phyloP scores from a whole-genome alignment of 1,140 invertebrate genomes.

The Diabrotica undecimpunctata region DNA sequence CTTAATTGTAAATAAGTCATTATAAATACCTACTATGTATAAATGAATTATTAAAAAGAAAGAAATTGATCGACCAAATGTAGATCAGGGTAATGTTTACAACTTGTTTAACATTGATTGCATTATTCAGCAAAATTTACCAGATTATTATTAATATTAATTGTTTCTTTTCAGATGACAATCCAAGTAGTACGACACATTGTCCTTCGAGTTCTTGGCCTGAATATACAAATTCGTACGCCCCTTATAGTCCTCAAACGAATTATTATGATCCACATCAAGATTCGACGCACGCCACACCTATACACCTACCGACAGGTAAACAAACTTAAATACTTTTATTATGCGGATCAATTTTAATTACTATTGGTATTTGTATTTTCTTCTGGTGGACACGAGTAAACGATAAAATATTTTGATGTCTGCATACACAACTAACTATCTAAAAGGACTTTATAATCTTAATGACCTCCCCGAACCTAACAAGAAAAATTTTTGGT shows the following conservation, averaged over 20 bases:
- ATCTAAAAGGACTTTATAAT: too few species aligned
- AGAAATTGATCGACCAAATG: too few species aligned
- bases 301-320: slow-evolving; percentile 39
- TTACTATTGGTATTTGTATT: background rate
- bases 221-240: slow-evolving; percentile 32
- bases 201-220: slow-evolving; percentile 35
- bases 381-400: background rate
- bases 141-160: background rate
- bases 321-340: slow-evolving; percentile 13
- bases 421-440: too few species aligned
- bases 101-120: too few species aligned
- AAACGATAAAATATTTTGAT: too few species aligned
- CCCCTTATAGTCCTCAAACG: slow-evolving; percentile 35
- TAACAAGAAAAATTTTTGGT: too few species aligned
- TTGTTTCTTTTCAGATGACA: slow-evolving; percentile 33
- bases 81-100: too few species aligned
- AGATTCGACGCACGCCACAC: slow-evolving; percentile 27
- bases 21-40: too few species aligned
- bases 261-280: slow-evolving; percentile 39
- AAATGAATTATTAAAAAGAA: too few species aligned
- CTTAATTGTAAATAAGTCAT: too few species aligned
- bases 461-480: too few species aligned
- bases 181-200: slow-evolving; percentile 28
- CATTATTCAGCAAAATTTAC: too few species aligned
- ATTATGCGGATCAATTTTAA: background rate